Conservation (phyloP, 2,797 vertebrate species). For the Poecilia wingei region DNA sequence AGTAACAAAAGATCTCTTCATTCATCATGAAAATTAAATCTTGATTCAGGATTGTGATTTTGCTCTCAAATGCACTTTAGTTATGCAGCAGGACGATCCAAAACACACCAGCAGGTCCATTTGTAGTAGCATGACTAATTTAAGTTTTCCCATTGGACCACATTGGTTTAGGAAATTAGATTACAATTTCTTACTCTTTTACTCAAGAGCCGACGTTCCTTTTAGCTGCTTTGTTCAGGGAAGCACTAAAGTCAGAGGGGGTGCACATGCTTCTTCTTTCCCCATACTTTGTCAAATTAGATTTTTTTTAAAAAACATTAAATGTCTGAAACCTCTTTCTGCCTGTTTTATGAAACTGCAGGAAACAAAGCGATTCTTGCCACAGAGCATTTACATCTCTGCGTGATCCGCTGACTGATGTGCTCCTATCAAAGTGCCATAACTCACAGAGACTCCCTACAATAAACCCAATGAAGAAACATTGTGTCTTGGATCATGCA, state of each 20-base stretch:
- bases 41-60: background rate
- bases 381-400: background rate
- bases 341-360: background rate
- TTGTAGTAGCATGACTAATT: background rate
- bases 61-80: background rate
- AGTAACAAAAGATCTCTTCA: background rate
- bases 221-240: background rate
- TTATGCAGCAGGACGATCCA: background rate
- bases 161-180: background rate
- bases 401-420: background rate
- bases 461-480: slow-evolving; percentile 2
- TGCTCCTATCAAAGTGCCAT: background rate
- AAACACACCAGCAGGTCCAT: background rate
- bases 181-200: background rate
- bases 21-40: background rate
- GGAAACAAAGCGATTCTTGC: background rate
- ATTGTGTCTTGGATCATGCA: background rate
- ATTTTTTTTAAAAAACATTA: background rate
- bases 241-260: background rate
- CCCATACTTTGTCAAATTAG: background rate
- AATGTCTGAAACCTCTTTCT: background rate
- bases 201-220: background rate
- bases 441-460: background rate
- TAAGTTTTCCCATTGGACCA: background rate
- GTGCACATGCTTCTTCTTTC: background rate